These are phyloP conservation scores for Andrena bucephala DNA, from an alignment of 2,888 invertebrate species.

Conservation along the genomic window DNA sequence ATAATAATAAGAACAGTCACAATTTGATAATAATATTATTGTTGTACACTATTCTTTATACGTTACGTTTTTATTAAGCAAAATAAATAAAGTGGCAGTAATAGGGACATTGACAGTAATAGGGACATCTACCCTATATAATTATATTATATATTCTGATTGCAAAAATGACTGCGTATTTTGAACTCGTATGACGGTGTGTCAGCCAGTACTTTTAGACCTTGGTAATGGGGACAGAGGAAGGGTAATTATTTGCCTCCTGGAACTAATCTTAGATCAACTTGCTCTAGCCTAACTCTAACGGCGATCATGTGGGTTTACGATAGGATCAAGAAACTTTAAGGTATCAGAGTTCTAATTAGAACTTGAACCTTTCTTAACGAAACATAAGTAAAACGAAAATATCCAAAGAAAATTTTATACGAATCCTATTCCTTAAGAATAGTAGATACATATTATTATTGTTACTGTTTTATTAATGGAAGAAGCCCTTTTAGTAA, in stretches of 20 bases:
- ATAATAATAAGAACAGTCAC: no score
- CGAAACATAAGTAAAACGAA: neutral
- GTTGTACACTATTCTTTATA: no score
- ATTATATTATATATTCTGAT: no score
- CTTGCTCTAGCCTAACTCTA: constrained; percentile 20
- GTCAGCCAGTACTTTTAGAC: neutral
- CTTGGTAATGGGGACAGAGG: neutral
- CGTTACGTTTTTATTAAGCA: no score
- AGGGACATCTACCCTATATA: no score
- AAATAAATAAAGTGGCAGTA: no score
- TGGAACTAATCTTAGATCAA: constrained; percentile 24
- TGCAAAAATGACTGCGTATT: no score
- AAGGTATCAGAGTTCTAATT: constrained; percentile 18
- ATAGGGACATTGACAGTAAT: no score
- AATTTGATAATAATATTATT: no score
- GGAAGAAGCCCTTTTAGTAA: no score
- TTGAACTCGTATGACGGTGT: neutral
- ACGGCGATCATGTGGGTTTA: constrained; percentile 19
- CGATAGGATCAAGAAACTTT: constrained; percentile 28
- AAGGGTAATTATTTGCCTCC: constrained; percentile 7
- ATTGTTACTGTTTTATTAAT: no score
- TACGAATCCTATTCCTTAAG: neutral
- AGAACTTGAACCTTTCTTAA: constrained; percentile 18
- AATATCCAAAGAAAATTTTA: constrained; percentile 21
- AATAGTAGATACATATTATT: no score